Evolutionary conservation across 2,113 vertebrate genomes (phyloP), one percentile per base, ranked within the genome.

Genomic region (Geococcyx californianus): DNA sequence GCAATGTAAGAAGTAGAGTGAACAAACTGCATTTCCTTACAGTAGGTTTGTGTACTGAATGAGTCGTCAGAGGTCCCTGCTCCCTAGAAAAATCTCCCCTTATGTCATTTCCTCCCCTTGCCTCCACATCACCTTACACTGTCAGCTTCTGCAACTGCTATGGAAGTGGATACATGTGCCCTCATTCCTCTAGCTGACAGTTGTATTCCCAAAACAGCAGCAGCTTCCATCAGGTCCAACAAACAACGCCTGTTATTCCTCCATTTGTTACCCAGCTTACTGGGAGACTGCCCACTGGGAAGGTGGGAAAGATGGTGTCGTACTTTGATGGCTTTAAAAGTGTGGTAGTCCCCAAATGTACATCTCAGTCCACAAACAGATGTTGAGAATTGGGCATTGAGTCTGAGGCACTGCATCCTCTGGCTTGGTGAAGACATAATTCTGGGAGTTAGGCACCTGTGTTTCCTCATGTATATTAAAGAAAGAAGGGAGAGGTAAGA

Each of bases 221-320:
- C 34, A 56, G 40, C 13, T 23, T n/a, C 73, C 21, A 7, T 49
- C 16, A 31, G 20, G 16, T 34, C 28, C 42, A 10, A 18, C 56
- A 21, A 89, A 55, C 11, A 25, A 1, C 0, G 13, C 54, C 18
- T 0, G 0, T 11, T 34, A 11, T 16, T 69, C 38, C 13, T 72
- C 23, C 23, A 24, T 29, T 36, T 40, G 36, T 56, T 62, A n/a
- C 17, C 7, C 58, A 38, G 45, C 4, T 18, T 54, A 6, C 16
- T 2, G 3, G 29, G 25, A 77, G 15, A 40, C 24, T 26, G 31
- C 36, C 28, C 25, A 4, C 40, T 16, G 36, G 26, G 38, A 51
- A 73, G 40, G 44, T 47, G 55, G 23, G 31, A 38, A 13, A 42
- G 19, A 14, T 29, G 14, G 31, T 63, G 36, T 16, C 38, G 19